These are phyloP conservation scores for Euglossa dilemma DNA, from an alignment of 1,140 invertebrate species.

Conservation along the genomic window DNA sequence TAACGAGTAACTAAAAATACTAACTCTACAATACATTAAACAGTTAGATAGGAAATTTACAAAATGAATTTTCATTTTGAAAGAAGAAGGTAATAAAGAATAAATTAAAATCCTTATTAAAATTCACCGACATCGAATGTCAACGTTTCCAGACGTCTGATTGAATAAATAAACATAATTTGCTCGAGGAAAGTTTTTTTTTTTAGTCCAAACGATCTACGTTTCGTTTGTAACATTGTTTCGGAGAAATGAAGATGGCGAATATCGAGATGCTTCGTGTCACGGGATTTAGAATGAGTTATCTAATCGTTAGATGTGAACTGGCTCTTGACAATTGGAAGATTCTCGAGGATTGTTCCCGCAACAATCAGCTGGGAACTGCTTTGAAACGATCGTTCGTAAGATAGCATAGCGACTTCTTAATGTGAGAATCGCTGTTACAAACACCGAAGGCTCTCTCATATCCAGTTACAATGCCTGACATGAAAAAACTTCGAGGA, in stretches of 20 bases:
- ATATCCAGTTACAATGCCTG: background rate
- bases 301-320: conserved; percentile 48
- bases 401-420: conserved; percentile 27
- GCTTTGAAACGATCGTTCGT: conserved; percentile 34
- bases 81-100: background rate
- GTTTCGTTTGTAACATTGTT: background rate
- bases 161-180: background rate
- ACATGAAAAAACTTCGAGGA: background rate
- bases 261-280: background rate
- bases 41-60: too few relatives aligned
- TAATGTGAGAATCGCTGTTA: conserved; percentile 41
- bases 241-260: conserved; percentile 6
- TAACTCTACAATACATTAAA: too few relatives aligned
- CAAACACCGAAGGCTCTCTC: background rate
- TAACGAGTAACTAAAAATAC: too few relatives aligned
- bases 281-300: conserved; percentile 18
- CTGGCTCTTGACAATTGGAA: conserved; percentile 52
- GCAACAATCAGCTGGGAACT: conserved; percentile 30
- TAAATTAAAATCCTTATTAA: background rate
- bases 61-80: too few relatives aligned
- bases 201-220: background rate
- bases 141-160: background rate
- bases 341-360: conserved; percentile 34
- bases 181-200: background rate
- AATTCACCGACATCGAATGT: background rate